These are phyloP conservation scores for Nemurella pictetii DNA, from an alignment of 2,888 invertebrate species.

Conservation along the genomic window DNA sequence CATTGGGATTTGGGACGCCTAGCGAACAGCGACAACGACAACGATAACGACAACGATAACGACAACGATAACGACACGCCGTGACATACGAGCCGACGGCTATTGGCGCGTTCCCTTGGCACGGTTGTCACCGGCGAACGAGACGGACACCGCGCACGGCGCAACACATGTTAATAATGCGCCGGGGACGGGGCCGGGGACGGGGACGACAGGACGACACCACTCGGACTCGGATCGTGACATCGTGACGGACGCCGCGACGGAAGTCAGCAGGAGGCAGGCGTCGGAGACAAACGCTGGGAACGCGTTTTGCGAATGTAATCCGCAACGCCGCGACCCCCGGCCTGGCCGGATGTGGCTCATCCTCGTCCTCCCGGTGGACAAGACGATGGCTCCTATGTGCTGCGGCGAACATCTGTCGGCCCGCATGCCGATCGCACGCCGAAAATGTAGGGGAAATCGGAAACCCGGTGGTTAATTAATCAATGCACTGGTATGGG, in stretches of 20 bases:
- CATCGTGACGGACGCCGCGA: neutral
- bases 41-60: neutral
- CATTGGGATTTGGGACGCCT: neutral
- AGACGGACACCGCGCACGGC: no score
- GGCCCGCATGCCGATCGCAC: neutral
- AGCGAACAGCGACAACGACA: neutral
- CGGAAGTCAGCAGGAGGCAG: neutral
- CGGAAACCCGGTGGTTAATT: neutral
- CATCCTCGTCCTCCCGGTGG: neutral
- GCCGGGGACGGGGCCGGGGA: neutral
- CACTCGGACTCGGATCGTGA: no score
- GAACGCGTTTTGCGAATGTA: slow-evolving; percentile 3
- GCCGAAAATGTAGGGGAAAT: neutral
- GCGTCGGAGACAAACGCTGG: neutral
- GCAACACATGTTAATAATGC: slow-evolving; percentile 6
- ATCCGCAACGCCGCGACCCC: neutral
- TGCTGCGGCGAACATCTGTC: neutral
- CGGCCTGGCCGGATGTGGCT: neutral
- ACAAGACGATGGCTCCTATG: neutral
- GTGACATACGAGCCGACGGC: neutral
- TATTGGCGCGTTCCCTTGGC: neutral
- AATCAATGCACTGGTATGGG: neutral
- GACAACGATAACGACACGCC: neutral
- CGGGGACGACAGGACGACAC: neutral
- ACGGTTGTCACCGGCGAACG: neutral